phyloP scores from a whole-genome alignment of 2,797 vertebrate genomes.

The Euphonia xanthogaster region DNA sequence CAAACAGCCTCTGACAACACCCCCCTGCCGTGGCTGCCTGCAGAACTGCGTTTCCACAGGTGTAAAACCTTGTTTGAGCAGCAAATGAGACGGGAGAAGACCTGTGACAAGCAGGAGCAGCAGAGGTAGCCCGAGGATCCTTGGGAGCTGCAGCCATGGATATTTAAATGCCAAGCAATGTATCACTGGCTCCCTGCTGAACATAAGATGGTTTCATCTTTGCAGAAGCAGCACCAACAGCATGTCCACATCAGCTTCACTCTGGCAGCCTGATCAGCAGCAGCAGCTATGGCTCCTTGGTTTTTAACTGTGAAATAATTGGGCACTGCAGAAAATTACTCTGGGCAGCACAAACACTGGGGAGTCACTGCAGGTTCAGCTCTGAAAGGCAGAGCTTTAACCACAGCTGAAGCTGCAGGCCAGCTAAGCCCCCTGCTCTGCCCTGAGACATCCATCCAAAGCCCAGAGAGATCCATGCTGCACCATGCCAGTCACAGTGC shows the following conservation, averaged over 20 bases:
- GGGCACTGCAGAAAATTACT: background rate
- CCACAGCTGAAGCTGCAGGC: background rate
- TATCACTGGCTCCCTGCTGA: constrained; percentile 1
- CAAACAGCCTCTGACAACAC: background rate
- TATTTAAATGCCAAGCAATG: background rate
- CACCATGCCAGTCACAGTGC: accelerated
- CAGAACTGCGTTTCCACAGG: background rate
- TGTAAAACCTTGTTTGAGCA: background rate
- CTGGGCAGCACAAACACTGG: background rate
- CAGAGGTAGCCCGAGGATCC: background rate
- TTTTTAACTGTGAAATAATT: constrained; percentile 11
- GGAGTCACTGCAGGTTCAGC: background rate
- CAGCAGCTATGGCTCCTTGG: background rate
- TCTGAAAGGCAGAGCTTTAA: background rate
- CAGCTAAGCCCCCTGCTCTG: background rate
- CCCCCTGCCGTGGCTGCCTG: background rate
- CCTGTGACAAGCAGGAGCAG: background rate
- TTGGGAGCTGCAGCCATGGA: background rate
- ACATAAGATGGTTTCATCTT: background rate
- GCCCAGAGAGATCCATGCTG: background rate
- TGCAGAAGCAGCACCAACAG: constrained; percentile 25
- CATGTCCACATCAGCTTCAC: background rate
- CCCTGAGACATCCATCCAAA: background rate
- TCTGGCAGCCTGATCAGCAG: constrained; percentile 6
- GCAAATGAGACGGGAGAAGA: background rate